Base-by-base conservation (phyloP, 2,797 vertebrate species). In the Xenopus petersii region DNA sequence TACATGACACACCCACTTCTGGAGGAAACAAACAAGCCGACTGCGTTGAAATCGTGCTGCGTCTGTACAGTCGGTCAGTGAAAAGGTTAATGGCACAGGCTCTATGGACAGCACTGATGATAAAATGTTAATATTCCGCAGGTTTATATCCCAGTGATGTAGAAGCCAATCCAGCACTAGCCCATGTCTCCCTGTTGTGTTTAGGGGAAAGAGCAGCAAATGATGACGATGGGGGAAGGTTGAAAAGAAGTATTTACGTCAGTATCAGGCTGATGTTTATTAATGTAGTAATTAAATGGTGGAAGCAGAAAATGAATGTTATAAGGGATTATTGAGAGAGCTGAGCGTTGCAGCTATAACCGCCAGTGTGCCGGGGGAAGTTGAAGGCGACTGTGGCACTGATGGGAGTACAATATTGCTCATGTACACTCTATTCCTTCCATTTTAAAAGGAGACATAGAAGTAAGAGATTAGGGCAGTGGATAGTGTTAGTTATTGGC, bases 1-100 rank as follows among this genome's bases (percentile, higher is more conserved):
- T 59, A 77, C 66, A 73, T 10, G 89, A 85, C 90, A 90, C 91
- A 88, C 89, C 90, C 89, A 88, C 89, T 87, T 61, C 66, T 74
- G 79, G 81, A 81, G 75, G 83, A 64, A 30, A 78, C 54, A 60
- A 80, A 55, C 70, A 83, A 64, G 79, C 77, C 75, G 33, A 30
- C n/a, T 46, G 16, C 26, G 15, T 58, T 58, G n/a, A 13, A 58
- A 58, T 21, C 26, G 12, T 33, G 12, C 30, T 63, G 10, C 49
- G 15, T 51, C 49, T 51, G 3, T 51, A 51, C 49, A 51, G 15
- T 15, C 3, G 49, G 12, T 42, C 36, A 7, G 12, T 51, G 49
- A 51, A 13, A 15, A 13, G 49, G 49, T 51, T 51, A 51, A 51
- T 13, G 11, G 11, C 3, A 2, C 6, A 4, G 49, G 10, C 13